A percentile compares a stretch with the other conserved stretches of the same genome.
These are phyloP conservation scores for Thaumetopoea pityocampa DNA, from an alignment of 1,140 invertebrate species.

Conservation along the genomic window DNA sequence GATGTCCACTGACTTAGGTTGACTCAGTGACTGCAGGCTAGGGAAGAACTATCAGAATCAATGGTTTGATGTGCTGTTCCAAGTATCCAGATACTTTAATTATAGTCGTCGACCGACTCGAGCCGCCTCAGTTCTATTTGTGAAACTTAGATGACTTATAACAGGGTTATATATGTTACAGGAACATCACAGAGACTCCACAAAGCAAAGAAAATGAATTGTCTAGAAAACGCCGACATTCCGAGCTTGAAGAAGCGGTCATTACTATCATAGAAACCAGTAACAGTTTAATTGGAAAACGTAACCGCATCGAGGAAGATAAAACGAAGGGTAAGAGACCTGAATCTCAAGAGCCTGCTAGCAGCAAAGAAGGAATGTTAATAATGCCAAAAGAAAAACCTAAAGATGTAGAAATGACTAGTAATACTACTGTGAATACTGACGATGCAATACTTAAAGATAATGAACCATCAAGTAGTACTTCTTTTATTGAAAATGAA, in stretches of 20 bases:
- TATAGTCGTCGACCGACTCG: no score
- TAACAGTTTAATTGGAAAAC: slow-evolving; percentile 34
- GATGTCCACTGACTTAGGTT: no score
- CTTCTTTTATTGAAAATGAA: slow-evolving; percentile 3
- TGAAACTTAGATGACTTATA: no score
- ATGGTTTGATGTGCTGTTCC: no score
- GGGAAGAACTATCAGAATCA: no score
- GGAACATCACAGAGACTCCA: slow-evolving; percentile 26
- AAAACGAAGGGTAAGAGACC: slow-evolving; percentile 14
- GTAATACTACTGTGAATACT: slow-evolving; percentile 4
- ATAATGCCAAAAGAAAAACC: slow-evolving; percentile 6
- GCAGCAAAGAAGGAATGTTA: slow-evolving; percentile 12
- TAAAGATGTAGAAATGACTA: slow-evolving; percentile 2
- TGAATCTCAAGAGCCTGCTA: slow-evolving; percentile 10
- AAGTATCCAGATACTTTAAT: no score
- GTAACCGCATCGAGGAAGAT: slow-evolving; percentile 24
- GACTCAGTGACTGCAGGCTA: no score
- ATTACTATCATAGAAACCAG: slow-evolving; percentile 39
- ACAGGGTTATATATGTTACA: no score
- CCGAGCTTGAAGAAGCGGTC: slow-evolving; percentile 49
- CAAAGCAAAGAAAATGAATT: slow-evolving; percentile 27
- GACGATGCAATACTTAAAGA: slow-evolving; percentile 11
- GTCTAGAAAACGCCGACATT: slow-evolving; percentile 50
- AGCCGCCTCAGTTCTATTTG: no score
- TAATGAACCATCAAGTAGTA: slow-evolving; percentile 18